These are phyloP conservation scores for Peromyscus maniculatus DNA, from an alignment of 2,113 vertebrate genomes.

Conservation along the genomic window DNA sequence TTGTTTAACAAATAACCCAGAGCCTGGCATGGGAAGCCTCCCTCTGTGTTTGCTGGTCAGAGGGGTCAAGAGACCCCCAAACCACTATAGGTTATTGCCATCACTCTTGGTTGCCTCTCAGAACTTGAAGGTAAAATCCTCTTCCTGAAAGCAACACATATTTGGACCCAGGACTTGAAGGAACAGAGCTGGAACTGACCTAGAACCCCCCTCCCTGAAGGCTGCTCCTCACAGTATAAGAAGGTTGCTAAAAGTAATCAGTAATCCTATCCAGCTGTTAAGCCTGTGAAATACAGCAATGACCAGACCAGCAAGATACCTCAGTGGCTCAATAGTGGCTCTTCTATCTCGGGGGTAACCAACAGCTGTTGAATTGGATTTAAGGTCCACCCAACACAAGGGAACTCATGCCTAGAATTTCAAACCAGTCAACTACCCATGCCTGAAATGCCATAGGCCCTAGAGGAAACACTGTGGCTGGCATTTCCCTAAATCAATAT, in stretches of 20 bases:
- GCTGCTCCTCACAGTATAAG: neutral
- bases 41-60: neutral
- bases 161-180: neutral
- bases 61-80: neutral
- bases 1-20: neutral
- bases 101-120: neutral
- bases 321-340: too few species aligned
- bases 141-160: neutral
- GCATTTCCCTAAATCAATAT: neutral
- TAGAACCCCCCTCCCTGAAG: neutral
- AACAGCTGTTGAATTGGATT: neutral
- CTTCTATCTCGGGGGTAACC: neutral
- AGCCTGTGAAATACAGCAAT: neutral
- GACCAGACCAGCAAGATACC: neutral
- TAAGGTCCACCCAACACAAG: neutral
- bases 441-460: neutral
- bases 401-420: neutral
- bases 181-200: neutral
- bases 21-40: neutral
- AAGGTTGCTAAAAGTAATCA: neutral
- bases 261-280: neutral
- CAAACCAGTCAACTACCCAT: neutral
- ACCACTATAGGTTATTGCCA: neutral
- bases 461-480: neutral
- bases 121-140: neutral